A percentile compares a stretch with the other conserved stretches of the same genome.
These are phyloP conservation scores for Cheirogaleus medius DNA, from an alignment of 2,113 vertebrate species.

Conservation along the genomic window DNA sequence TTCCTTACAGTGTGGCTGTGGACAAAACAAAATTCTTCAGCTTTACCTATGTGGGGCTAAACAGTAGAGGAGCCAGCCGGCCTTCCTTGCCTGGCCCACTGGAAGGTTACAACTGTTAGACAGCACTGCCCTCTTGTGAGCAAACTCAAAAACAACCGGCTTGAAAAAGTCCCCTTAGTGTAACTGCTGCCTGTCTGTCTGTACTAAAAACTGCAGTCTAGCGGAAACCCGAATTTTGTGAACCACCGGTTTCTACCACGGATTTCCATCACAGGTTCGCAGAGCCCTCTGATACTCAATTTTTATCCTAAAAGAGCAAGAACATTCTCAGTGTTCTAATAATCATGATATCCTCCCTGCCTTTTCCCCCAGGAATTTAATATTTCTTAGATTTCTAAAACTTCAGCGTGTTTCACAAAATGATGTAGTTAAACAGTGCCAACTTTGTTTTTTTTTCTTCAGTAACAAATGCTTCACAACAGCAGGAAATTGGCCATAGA, in stretches of 20 bases:
- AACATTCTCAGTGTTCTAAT: not conserved
- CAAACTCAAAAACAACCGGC: not conserved
- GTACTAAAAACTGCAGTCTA: not conserved
- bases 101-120: not conserved
- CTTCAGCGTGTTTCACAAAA: not conserved
- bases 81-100: fast-evolving
- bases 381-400: constrained; percentile 28
- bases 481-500: not conserved
- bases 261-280: not conserved
- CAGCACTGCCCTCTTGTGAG: constrained; percentile 63
- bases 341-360: not conserved
- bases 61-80: fast-evolving
- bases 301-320: not conserved
- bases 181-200: not conserved
- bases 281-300: not conserved
- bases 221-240: not conserved
- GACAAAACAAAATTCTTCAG: not conserved
- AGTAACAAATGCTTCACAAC: not conserved
- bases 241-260: not conserved
- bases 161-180: not conserved
- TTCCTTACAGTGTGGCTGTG: not conserved
- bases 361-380: not conserved
- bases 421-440: not conserved
- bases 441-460: not conserved
- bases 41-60: not conserved